Evolutionary conservation across 2,797 vertebrate genomes (phyloP).

Genomic region (Emys orbicularis): DNA sequence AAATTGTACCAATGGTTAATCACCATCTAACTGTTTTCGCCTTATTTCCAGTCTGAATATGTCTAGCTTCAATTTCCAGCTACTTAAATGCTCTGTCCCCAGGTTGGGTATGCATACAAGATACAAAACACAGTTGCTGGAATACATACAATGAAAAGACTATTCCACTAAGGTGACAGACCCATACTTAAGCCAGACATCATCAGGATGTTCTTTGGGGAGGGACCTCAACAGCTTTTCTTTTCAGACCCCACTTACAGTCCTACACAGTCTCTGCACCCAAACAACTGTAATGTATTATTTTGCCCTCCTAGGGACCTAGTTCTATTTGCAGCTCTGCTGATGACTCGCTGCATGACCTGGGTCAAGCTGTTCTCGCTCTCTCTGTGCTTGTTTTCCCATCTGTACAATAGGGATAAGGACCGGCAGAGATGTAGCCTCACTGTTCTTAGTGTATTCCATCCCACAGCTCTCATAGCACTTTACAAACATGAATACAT

Average conservation of each 20-base stretch:
- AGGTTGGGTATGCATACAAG: background rate
- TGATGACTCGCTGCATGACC: background rate
- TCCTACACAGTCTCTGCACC: background rate
- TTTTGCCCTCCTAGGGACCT: background rate
- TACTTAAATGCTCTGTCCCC: too few species aligned
- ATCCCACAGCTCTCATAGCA: background rate
- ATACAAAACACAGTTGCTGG: background rate
- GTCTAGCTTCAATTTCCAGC: background rate
- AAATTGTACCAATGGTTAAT: too few species aligned
- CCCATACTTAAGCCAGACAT: background rate
- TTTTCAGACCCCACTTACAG: background rate
- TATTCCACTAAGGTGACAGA: background rate
- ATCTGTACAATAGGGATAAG: background rate
- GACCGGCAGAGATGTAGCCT: background rate
- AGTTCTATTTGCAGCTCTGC: background rate
- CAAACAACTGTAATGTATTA: background rate
- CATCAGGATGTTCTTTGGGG: background rate
- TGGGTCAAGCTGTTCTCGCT: background rate
- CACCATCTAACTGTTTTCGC: too few species aligned
- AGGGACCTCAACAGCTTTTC: background rate
- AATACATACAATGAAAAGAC: background rate
- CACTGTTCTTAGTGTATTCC: background rate
- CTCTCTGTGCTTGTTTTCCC: background rate
- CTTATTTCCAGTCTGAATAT: background rate
- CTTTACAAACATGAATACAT: background rate